phyloP scores from a whole-genome alignment of 2,888 invertebrate species.

The Caenorhabditis sulstoni region DNA sequence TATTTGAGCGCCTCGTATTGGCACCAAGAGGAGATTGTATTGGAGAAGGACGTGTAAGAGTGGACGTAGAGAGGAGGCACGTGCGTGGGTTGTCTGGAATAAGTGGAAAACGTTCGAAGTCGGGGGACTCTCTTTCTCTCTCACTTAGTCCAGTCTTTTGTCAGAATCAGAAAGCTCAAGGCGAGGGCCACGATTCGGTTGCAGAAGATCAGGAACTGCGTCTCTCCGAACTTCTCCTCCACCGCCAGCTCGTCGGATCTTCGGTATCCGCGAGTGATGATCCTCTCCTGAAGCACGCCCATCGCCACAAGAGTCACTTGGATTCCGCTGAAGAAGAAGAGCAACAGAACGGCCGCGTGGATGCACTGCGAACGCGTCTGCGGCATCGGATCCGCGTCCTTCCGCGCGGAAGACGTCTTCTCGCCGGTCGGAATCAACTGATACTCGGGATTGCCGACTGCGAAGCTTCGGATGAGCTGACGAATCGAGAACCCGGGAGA shows the following conservation, averaged over 20 bases:
- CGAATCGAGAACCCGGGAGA: slow-evolving; percentile 19
- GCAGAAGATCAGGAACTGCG: slow-evolving; percentile 95
- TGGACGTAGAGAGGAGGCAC: slow-evolving; percentile 94
- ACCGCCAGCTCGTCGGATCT: slow-evolving; percentile 64
- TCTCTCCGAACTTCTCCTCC: slow-evolving; percentile 88
- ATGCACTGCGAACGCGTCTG: slow-evolving; percentile 49
- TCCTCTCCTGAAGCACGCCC: slow-evolving; percentile 96
- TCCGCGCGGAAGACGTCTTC: slow-evolving; percentile 23
- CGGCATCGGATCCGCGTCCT: slow-evolving; percentile 47
- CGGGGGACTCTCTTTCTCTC: not conserved
- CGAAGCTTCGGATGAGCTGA: slow-evolving; percentile 66
- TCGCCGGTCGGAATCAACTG: slow-evolving; percentile 49
- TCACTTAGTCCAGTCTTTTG: slow-evolving; percentile 67
- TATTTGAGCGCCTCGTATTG: slow-evolving; percentile 99
- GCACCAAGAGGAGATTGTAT: slow-evolving; percentile 98
- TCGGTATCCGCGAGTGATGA: slow-evolving; percentile 88
- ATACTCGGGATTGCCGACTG: slow-evolving; percentile 76
- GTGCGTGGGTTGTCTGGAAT: slow-evolving; percentile 85
- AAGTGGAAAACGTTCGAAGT: not conserved
- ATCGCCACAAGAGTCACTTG: slow-evolving; percentile 87
- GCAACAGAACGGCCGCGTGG: slow-evolving; percentile 80
- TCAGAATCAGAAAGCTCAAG: slow-evolving; percentile 85
- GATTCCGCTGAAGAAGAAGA: slow-evolving; percentile 89
- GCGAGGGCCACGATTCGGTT: slow-evolving; percentile 92
- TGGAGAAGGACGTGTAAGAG: slow-evolving; percentile 95